These are phyloP conservation scores for Drosophila greeni DNA, from an alignment of 2,888 invertebrate genomes.

Conservation along the genomic window DNA sequence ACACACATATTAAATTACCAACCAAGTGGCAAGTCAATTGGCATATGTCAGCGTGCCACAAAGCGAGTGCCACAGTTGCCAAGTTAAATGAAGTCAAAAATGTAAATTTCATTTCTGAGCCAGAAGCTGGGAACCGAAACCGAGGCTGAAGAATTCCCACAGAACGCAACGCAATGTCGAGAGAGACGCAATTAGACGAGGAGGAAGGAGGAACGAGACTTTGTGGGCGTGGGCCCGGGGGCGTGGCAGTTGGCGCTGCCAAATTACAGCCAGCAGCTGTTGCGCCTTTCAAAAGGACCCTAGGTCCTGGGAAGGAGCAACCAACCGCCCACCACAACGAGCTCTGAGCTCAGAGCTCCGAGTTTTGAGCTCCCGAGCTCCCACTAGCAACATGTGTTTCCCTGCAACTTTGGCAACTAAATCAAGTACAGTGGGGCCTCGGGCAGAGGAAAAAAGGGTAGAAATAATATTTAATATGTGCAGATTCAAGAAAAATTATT, in stretches of 20 bases:
- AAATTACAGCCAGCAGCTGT: conserved; percentile 62
- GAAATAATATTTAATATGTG: background rate
- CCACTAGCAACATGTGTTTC: conserved; percentile 59
- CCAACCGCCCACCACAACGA: background rate
- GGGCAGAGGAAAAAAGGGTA: background rate
- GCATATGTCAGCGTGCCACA: conserved; percentile 35
- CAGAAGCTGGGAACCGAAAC: background rate
- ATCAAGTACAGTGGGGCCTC: background rate
- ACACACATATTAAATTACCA: conserved; percentile 48
- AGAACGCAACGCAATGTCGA: conserved; percentile 38
- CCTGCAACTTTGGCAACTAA: conserved; percentile 12
- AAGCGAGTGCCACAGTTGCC: conserved; percentile 48
- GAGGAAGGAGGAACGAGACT: too few relatives aligned
- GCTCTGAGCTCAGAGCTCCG: background rate
- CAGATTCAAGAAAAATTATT: too few relatives aligned
- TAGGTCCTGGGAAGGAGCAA: background rate
- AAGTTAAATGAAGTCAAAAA: conserved; percentile 72
- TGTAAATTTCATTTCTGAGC: conserved; percentile 66
- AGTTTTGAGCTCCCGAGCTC: background rate
- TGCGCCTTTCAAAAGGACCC: conserved; percentile 38
- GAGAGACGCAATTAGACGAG: conserved; percentile 63
- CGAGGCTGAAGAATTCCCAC: conserved; percentile 11
- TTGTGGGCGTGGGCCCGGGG: conserved; percentile 6
- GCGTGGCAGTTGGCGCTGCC: conserved; percentile 20
- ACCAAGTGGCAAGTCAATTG: conserved; percentile 65